These are phyloP conservation scores for Resseliella maxima DNA, from an alignment of 2,888 invertebrate genomes.

Conservation along the genomic window DNA sequence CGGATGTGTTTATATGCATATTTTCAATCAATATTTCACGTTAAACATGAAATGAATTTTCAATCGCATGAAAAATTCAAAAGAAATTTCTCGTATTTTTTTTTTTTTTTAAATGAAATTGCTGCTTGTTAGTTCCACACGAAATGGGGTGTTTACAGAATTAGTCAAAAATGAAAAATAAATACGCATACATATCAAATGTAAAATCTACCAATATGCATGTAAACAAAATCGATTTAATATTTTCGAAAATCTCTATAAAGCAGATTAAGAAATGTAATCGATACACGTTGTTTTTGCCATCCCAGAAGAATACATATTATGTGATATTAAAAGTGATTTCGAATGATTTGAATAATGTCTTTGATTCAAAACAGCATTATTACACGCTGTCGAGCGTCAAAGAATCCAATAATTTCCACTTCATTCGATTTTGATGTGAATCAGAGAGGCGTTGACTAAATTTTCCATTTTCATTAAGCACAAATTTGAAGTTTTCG, in stretches of 20 bases:
- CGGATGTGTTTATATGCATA: too few relatives aligned
- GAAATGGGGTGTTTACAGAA: neutral
- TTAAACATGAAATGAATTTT: neutral
- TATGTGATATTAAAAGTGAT: neutral
- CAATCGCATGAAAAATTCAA: neutral
- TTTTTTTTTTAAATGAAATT: too few relatives aligned
- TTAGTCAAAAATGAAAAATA: neutral
- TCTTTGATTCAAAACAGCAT: constrained; percentile 36
- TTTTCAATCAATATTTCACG: neutral
- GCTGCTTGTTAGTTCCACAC: neutral
- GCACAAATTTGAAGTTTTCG: neutral
- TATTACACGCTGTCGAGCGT: constrained; percentile 43
- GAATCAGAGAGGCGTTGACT: constrained; percentile 5
- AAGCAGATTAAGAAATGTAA: constrained; percentile 25
- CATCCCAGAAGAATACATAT: neutral
- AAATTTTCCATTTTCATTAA: constrained; percentile 32
- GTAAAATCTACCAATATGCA: too few relatives aligned
- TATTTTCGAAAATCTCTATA: neutral
- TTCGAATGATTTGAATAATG: constrained; percentile 31
- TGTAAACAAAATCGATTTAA: neutral
- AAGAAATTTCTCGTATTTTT: too few relatives aligned
- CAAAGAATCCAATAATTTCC: constrained; percentile 24
- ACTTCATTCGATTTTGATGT: constrained; percentile 40
- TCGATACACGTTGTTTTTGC: neutral
- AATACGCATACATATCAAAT: neutral